Base-by-base conservation (phyloP, 1,140 invertebrate species). In the Drosophila kanapiae region DNA sequence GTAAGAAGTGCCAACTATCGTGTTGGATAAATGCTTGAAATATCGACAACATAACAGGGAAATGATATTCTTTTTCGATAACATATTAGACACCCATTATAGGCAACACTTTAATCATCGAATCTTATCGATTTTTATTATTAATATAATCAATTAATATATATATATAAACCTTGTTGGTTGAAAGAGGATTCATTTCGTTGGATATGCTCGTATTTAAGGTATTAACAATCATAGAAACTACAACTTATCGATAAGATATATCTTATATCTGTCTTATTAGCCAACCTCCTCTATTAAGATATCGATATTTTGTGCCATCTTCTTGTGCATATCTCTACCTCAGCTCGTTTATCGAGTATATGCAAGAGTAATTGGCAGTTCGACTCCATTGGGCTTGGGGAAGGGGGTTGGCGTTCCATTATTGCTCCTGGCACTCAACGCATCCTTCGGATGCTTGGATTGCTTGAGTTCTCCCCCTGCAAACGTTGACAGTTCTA, bases 281-380 rank as follows among this genome's bases (percentile, higher is more conserved):
- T 18, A 13, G 18, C 16, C 6, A 54, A 35, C 11, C 4, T 9
- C 4, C 11, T 33, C 7, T 4, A 13, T 0, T 1, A 5, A 23
- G 14, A 10, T n/a, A 56, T 27, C 35, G 5, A 23, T n/a, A 38
- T 10, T n/a, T 38, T 0, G 3, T 56, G 5, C 13, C 53, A 56
- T 56, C 53, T 23, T 23, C 18, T 13, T 56, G 14, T n/a, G 18
- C 7, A 11, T 37, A 11, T 9, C 16, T 49, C 47, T n/a, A 23
- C 23, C 2, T 38, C n/a, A 29, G 6, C 29, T 16, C 29, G 4
- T 16, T 16, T 35, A 13, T 3, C 11, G 16, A 23, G 29, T 64
- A 87, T 88, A 80, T 84, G 84, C 80, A 80, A 80, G 83, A 88
- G 84, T 87, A 87, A 87, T 87, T 87, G 84, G 69, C 80, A 88